Percentiles rank a stretch among this genome's conserved stretches.
Conservation (phyloP, 2,797 vertebrate genomes). For the Tokudaia muenninki region DNA sequence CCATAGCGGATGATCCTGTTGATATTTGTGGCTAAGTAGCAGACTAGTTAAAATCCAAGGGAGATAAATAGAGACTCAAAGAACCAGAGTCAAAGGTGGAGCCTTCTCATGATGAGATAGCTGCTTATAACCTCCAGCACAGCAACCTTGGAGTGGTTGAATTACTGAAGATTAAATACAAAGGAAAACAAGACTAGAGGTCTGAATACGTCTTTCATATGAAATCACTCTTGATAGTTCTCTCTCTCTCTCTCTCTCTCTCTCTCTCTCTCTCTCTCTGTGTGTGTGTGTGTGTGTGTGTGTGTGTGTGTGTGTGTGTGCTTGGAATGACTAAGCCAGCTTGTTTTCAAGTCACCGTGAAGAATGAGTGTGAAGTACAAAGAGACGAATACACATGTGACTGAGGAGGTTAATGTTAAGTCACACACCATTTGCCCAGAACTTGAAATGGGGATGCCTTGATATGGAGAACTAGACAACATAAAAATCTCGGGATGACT, state of each 20-base stretch:
- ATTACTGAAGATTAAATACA: not conserved
- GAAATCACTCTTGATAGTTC: not conserved
- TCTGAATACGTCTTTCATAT: not conserved
- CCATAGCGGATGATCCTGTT: not conserved
- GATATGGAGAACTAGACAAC: conserved; percentile 1
- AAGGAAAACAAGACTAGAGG: not conserved
- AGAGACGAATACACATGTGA: conserved; percentile 5
- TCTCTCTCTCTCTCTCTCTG: too few species aligned
- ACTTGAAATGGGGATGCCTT: not conserved
- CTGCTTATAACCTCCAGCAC: not conserved
- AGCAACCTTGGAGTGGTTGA: not conserved
- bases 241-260: too few species aligned
- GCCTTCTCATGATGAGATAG: not conserved
- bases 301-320: not conserved
- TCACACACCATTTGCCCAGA: not conserved
- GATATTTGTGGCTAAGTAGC: not conserved
- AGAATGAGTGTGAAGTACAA: not conserved
- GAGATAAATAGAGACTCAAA: not conserved
- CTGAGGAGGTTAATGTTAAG: not conserved
- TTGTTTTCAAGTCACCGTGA: not conserved
- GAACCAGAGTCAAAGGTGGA: not conserved
- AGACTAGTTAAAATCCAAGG: not conserved
- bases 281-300: not conserved
- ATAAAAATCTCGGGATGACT: not conserved
- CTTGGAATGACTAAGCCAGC: conserved; percentile 5